Conservation (phyloP, 2,888 invertebrate species). For the Sthenelais limicola region DNA sequence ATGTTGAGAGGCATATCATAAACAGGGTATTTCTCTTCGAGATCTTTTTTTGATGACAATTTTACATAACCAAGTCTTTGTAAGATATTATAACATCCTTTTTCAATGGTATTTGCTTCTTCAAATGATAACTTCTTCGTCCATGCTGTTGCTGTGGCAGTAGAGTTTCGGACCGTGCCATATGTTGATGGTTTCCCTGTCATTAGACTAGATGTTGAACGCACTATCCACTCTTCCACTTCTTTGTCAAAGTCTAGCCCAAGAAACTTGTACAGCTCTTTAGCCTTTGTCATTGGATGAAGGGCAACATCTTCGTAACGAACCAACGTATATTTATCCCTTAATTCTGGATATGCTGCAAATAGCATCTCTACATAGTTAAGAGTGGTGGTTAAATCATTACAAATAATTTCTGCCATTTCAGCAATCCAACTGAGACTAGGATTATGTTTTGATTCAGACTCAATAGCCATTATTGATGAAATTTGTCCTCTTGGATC, state of each 20-base stretch:
- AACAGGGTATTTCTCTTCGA: conserved; percentile 1
- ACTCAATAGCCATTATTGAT: too few relatives aligned
- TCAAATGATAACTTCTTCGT: neutral
- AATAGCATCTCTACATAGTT: neutral
- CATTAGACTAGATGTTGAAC: neutral
- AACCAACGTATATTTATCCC: neutral
- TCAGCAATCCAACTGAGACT: too few relatives aligned
- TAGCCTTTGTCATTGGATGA: neutral
- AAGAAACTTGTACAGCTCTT: conserved; percentile 1
- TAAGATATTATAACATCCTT: neutral
- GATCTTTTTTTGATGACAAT: conserved; percentile 1
- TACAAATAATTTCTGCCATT: conserved; percentile 5
- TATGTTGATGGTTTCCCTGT: neutral
- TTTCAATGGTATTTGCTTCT: neutral
- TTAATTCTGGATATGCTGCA: neutral
- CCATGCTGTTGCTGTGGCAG: neutral
- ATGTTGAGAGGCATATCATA: too few relatives aligned
- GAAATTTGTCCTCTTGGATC: too few relatives aligned
- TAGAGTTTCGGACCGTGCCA: conserved; percentile 1
- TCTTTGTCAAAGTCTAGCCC: neutral
- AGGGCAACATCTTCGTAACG: conserved; percentile 29
- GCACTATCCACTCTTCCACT: conserved; percentile 1
- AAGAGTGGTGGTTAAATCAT: neutral
- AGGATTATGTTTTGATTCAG: too few relatives aligned
- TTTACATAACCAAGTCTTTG: conserved; percentile 2